Conservation (phyloP, 1,140 invertebrate species). For the honey bee (Apis mellifera) region Amel_HAv3.1 CM009931.2:22202001-22202500, state of each 20-base stretch:
- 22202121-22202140: neutral
- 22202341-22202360: constrained; percentile 23
- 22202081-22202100: neutral
- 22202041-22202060: neutral
- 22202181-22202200: too few relatives aligned
- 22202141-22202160: neutral
- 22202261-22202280: constrained; percentile 54
- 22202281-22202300: constrained; percentile 42
- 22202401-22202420: constrained; percentile 25
- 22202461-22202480: neutral
- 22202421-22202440: constrained; percentile 46
- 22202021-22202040: neutral
- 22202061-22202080: neutral
- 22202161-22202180: neutral
- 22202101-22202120: neutral
- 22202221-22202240: neutral
- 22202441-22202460: constrained; percentile 39
- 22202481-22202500: neutral
- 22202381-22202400: constrained; percentile 14
- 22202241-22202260: constrained; percentile 33
- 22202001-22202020: neutral
- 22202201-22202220: neutral
- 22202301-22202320: constrained; percentile 50
- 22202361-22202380: constrained; percentile 50
- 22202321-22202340: constrained; percentile 55